Evolutionary conservation across 2,888 invertebrate species (phyloP).

Genomic region (Plagiodera versicolora): DNA sequence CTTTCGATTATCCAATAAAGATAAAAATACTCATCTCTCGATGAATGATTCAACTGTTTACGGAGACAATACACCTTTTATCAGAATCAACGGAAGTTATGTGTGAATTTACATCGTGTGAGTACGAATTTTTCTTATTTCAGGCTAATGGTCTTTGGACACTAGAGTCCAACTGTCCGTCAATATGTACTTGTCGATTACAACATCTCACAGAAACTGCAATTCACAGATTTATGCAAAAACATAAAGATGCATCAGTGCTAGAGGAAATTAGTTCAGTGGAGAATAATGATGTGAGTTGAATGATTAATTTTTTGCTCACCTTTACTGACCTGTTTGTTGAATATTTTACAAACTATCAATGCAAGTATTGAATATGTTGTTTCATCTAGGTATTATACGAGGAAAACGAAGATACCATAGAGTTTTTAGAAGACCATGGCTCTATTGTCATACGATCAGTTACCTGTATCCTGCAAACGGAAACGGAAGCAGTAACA

Average conservation of each 20-base stretch:
- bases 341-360: too few relatives aligned
- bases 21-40: too few relatives aligned
- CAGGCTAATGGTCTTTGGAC: conserved; percentile 47
- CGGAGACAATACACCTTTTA: too few relatives aligned
- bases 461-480: conserved; percentile 60
- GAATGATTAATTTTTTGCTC: background rate
- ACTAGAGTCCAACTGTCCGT: conserved; percentile 54
- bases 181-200: conserved; percentile 60
- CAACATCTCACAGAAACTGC: conserved; percentile 60
- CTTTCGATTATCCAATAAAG: too few relatives aligned
- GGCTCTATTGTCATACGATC: conserved; percentile 52
- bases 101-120: too few relatives aligned
- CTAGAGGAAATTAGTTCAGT: conserved; percentile 40
- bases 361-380: too few relatives aligned
- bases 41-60: too few relatives aligned
- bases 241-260: conserved; percentile 42
- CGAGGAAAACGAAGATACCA: conserved; percentile 50
- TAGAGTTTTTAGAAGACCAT: conserved; percentile 50
- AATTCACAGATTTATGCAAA: conserved; percentile 58
- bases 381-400: conserved; percentile 49
- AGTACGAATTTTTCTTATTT: conserved; percentile 16
- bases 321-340: background rate
- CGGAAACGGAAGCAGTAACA: conserved; percentile 52
- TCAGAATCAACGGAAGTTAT: too few relatives aligned
- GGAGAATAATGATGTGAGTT: conserved; percentile 51